These are phyloP conservation scores for Ochropleura plecta DNA, from an alignment of 2,888 invertebrate genomes.

Conservation along the genomic window DNA sequence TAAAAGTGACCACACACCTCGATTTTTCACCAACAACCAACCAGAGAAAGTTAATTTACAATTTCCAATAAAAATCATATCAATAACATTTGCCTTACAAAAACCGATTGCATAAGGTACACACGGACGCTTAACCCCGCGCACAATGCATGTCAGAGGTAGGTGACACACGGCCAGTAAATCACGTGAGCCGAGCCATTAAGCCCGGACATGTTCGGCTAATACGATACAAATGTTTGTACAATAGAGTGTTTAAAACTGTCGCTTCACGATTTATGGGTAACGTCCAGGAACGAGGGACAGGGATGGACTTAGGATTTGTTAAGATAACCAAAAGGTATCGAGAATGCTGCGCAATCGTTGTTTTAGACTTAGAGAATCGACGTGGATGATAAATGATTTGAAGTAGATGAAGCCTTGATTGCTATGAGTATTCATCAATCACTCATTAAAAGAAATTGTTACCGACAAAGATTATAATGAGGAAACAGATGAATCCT, in stretches of 20 bases:
- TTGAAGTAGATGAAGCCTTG: background rate
- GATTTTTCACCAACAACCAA: conserved; percentile 23
- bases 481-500: too few species aligned
- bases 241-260: conserved; percentile 76
- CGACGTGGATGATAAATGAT: background rate
- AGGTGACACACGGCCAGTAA: conserved; percentile 68
- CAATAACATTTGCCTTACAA: conserved; percentile 48
- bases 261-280: conserved; percentile 74
- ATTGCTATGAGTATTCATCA: background rate
- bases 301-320: conserved; percentile 46
- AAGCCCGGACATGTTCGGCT: conserved; percentile 63
- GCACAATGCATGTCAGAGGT: conserved; percentile 64
- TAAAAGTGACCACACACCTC: conserved; percentile 35
- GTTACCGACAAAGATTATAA: background rate
- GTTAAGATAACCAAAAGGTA: background rate
- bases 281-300: conserved; percentile 57
- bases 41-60: conserved; percentile 36
- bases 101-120: conserved; percentile 60
- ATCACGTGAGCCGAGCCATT: conserved; percentile 70
- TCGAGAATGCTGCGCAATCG: background rate
- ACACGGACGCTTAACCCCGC: conserved; percentile 51
- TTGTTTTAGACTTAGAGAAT: background rate
- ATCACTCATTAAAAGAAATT: background rate
- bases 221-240: conserved; percentile 78
- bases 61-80: conserved; percentile 36